Evolutionary conservation across 2,888 invertebrate species (phyloP), one percentile per base, ranked within the genome.

Genomic region (Drosophila cracens): DNA sequence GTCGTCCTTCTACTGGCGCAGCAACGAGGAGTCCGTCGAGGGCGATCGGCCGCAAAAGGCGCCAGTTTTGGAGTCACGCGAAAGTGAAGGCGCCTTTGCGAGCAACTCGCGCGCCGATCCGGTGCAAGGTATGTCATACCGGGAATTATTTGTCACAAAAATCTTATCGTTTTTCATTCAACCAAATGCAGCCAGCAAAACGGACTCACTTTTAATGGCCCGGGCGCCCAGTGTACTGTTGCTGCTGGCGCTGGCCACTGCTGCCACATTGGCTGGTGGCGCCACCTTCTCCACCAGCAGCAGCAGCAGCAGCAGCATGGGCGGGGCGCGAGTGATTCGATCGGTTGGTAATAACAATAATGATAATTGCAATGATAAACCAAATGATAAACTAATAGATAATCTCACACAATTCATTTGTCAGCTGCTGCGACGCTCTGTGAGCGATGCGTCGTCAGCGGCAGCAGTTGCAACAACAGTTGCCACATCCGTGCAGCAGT

Each of bases 21-120:
- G 95, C 92, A 96, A 96, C 93, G 96, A 96, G 93, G 95, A 96
- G 92, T 96, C 96, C 90, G 96, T 96, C 74, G 95, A 96, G 92
- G 95, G 96, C 59, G 96, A 96, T 89, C 93, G 94, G 74, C 94
- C 95, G 70, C 95, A 94, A 90, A 95, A 95, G 92, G 95, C 95
- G 48, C 95, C 96, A 48, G 96, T 95, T 51, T 93, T 96, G 89
- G 96, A 96, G 92, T 96, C 96, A 87, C 94, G 95, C 68, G 96
- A 95, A 92, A 95, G 95, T 56, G 96, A 95, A 91, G 95, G 95
- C 66, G 95, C 94, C 21, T 93, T 92, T 61, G 92, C 93, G 48
- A 93, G 93, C 74, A 93, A 93, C 71, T 95, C 96, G 70, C 94
- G 96, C 85, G 96, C 96, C 75, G 96, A 96, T 93, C 94, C 95